Base-by-base conservation (phyloP, 2,113 vertebrate genomes). In the Caracal caracal region DNA sequence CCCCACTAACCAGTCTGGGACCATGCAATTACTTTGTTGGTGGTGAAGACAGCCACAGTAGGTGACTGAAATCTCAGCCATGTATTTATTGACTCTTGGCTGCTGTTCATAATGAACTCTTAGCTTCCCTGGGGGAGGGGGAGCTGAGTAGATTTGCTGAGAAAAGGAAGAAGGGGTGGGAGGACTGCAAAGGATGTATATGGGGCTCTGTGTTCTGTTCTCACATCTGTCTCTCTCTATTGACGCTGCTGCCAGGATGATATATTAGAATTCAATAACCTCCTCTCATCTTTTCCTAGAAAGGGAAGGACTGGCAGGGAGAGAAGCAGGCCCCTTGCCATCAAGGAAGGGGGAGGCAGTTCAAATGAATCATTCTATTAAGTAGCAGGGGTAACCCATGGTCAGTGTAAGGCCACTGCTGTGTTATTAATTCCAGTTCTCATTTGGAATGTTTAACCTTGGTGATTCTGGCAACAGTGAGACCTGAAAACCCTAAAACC, bases 301-400 rank as follows among this genome's bases (percentile, higher is more conserved):
- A 88, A 96, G 82, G 81, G 3, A 6, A 13, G 26, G 86, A 13
- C 37, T 79, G 51, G 70, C 19, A 80, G 56, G 4, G 78, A 43
- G 63, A 59, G 47, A 88, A 76, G 35, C 63, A 87, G 95, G 65
- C 10, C 66, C 93, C 81, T 37, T 35, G 4, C 86, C 91, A 70
- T 93, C 91, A 59, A 10, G 59, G 30, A 93, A 96, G 93, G 47
- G 51, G 59, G 61, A 96, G 47, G 79, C 15, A 59, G 84, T 96
- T 97, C 61, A 92, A 92, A 97, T 75, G 81, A 97, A 78, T 95
- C 49, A 88, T 95, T 97, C 91, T 95, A 78, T 96, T 97, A 98
- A 97, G 88, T 93, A 66, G 84, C 0, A 1, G 82, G 87, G 66
- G 95, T 65, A 80, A 73, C 65, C 94, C 12, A 1, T 4, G 9